Conservation (phyloP, 2,797 vertebrate species). For the Merluccius polli region DNA sequence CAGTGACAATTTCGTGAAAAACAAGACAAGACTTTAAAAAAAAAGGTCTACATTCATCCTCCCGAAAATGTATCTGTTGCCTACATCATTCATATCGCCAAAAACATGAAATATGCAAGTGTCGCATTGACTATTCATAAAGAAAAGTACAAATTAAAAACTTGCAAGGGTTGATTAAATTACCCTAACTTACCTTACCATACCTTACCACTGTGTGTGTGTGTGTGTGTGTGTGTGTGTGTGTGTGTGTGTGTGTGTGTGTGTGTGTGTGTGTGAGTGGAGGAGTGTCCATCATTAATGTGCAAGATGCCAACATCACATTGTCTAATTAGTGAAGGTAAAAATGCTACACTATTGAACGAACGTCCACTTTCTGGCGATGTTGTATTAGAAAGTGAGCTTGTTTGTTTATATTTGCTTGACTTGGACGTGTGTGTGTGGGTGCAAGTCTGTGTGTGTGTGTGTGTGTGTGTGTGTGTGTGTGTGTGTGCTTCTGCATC, state of each 20-base stretch:
- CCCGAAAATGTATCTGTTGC: not conserved
- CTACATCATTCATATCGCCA: not conserved
- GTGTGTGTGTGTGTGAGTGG: not conserved
- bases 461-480: conserved; percentile 9
- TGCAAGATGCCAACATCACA: not conserved
- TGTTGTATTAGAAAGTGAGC: not conserved
- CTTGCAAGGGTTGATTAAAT: not conserved
- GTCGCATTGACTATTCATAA: not conserved
- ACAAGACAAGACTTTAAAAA: no score
- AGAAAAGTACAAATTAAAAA: not conserved
- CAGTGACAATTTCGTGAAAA: not conserved
- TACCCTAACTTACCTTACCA: not conserved
- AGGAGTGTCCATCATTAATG: not conserved
- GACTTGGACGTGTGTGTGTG: conserved; percentile 13
- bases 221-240: conserved; percentile 15
- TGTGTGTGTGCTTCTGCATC: conserved; percentile 13
- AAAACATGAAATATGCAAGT: not conserved
- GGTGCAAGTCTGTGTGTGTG: not conserved
- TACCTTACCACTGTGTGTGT: not conserved
- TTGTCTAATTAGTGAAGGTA: not conserved
- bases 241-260: conserved; percentile 27
- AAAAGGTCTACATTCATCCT: no score
- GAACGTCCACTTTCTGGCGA: not conserved
- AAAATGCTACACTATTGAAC: not conserved
- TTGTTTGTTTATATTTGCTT: not conserved